A percentile compares a stretch with the other conserved stretches of the same genome.
These are phyloP conservation scores for Oxyura jamaicensis DNA, from an alignment of 2,113 vertebrate species.

Conservation along the genomic window DNA sequence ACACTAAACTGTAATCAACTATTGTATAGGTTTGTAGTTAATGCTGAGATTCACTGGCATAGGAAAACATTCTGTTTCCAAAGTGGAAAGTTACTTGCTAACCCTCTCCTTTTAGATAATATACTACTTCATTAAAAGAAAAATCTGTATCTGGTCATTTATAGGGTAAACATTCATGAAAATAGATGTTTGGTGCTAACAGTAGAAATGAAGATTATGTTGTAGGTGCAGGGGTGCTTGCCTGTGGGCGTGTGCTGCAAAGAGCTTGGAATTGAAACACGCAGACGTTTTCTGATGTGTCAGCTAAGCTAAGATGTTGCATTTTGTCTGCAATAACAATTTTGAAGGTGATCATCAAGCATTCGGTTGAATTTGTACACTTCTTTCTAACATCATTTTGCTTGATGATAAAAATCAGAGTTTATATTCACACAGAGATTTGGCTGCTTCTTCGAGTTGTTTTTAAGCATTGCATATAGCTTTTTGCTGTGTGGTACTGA, in stretches of 20 bases:
- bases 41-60: neutral
- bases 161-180: neutral
- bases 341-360: conserved; percentile 52
- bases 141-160: neutral
- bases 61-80: neutral
- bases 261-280: conserved; percentile 1
- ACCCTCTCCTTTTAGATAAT: conserved; percentile 2
- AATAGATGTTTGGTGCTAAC: neutral
- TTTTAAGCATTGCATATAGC: neutral
- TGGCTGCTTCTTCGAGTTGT: neutral
- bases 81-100: neutral
- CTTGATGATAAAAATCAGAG: neutral
- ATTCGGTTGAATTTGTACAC: conserved; percentile 1
- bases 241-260: neutral
- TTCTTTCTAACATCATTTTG: neutral
- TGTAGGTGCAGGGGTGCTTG: neutral
- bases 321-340: conserved; percentile 32
- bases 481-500: neutral
- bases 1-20: neutral
- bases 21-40: neutral
- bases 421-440: neutral
- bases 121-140: neutral
- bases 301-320: conserved; percentile 25
- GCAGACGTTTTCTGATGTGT: neutral
- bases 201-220: neutral